phyloP scores from a whole-genome alignment of 2,113 vertebrate species.

The Heloderma charlesbogerti region DNA sequence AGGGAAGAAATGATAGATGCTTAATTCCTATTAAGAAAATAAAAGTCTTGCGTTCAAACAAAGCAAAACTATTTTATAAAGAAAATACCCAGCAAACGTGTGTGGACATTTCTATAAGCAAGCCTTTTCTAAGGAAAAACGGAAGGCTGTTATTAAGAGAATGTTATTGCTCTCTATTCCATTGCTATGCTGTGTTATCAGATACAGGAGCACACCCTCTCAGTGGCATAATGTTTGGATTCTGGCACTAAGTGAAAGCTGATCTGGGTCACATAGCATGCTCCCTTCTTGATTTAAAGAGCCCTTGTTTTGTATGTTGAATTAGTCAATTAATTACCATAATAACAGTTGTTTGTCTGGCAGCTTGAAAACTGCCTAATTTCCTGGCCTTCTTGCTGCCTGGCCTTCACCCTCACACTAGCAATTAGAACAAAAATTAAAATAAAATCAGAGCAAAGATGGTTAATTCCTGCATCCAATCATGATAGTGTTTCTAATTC shows the following conservation, averaged over 20 bases:
- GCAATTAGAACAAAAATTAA: background rate
- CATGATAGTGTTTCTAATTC: background rate
- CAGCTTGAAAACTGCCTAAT: constrained; percentile 65
- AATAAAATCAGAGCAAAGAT: background rate
- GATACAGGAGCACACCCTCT: constrained; percentile 42
- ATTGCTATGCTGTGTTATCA: constrained; percentile 18
- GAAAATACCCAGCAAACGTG: background rate
- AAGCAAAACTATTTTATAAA: background rate
- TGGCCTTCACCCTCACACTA: background rate
- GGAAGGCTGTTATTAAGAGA: background rate
- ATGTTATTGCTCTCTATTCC: background rate
- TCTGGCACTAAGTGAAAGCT: constrained; percentile 71
- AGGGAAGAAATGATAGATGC: background rate
- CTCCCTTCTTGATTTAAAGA: constrained; percentile 74
- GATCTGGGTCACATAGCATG: constrained; percentile 66
- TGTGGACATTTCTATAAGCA: background rate
- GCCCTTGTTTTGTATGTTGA: constrained; percentile 73
- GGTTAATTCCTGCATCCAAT: background rate
- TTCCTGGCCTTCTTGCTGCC: constrained; percentile 60
- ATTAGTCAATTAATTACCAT: constrained; percentile 81
- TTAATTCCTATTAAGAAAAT: background rate
- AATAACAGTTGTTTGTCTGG: constrained; percentile 72
- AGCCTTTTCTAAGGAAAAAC: background rate
- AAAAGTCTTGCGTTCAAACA: background rate
- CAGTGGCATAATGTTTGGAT: constrained; percentile 53